Conservation (phyloP, 2,888 invertebrate species). For the Loripinus fragilis region DNA sequence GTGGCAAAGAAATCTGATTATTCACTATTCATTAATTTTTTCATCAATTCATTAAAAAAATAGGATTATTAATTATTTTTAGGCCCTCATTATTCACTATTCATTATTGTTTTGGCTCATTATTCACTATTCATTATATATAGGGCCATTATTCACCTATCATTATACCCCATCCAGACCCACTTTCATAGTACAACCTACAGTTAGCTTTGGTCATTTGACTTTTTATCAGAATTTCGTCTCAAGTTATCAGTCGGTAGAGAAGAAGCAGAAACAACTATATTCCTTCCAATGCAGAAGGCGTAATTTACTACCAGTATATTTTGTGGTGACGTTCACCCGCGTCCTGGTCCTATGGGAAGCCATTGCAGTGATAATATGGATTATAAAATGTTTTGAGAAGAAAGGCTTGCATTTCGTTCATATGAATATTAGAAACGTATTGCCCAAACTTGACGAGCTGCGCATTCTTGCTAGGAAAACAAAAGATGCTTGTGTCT, state of each 20-base stretch:
- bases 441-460: constrained; percentile 21
- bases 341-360: constrained; percentile 10
- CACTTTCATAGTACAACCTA: constrained; percentile 77
- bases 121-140: no score
- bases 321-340: constrained; percentile 18
- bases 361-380: not conserved
- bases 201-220: constrained; percentile 4
- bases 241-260: constrained; percentile 5
- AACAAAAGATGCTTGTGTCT: constrained; percentile 27
- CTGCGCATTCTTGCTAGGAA: not conserved
- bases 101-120: no score
- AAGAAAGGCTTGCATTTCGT: constrained; percentile 19
- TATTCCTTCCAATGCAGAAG: not conserved
- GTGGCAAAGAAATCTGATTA: no score
- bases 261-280: not conserved
- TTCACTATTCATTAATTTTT: no score
- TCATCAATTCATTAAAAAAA: no score
- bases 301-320: constrained; percentile 16
- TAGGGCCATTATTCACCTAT: no score
- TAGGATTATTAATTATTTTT: no score
- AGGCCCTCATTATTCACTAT: no score
- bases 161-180: no score
- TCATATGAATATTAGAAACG: constrained; percentile 22
- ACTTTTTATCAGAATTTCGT: constrained; percentile 18
- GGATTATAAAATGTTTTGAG: constrained; percentile 3